Percentiles rank a stretch among this genome's conserved stretches.
Evolutionary conservation across 1,140 invertebrate genomes (phyloP).

Genomic region (Copidosoma floridanum): DNA sequence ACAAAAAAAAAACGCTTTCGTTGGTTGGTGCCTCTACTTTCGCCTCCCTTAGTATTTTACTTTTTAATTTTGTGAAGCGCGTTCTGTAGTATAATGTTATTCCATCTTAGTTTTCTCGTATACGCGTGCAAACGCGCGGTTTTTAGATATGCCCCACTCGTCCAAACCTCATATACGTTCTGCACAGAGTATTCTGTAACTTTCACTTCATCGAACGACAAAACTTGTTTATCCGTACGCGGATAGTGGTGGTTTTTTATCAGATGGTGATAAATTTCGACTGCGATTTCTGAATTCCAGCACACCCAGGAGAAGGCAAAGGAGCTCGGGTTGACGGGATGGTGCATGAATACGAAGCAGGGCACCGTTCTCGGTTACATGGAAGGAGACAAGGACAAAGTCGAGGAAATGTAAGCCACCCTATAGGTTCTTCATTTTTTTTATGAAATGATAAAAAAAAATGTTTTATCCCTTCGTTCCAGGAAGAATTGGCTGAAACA

Average conservation of each 20-base stretch:
- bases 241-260: background rate
- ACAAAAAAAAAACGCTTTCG: no score
- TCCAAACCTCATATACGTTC: no score
- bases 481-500: conserved; percentile 71
- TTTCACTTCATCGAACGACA: background rate
- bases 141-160: no score
- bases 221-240: background rate
- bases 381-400: conserved; percentile 64
- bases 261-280: background rate
- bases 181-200: background rate
- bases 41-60: no score
- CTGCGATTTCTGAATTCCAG: conserved; percentile 50
- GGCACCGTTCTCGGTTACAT: conserved; percentile 72
- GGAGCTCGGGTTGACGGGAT: conserved; percentile 67
- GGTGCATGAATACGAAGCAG: conserved; percentile 72
- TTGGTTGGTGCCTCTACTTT: no score
- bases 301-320: conserved; percentile 68
- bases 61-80: no score
- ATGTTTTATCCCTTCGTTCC: no score
- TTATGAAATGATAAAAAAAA: no score
- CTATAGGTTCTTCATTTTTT: conserved; percentile 33
- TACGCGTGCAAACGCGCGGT: no score
- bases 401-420: conserved; percentile 66
- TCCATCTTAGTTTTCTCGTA: no score
- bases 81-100: no score